Percentiles rank a stretch among this genome's conserved stretches.
These are phyloP conservation scores for Stylophora pistillata DNA, from an alignment of 64 coral and sea anemone genomes.

Conservation along the genomic window DNA sequence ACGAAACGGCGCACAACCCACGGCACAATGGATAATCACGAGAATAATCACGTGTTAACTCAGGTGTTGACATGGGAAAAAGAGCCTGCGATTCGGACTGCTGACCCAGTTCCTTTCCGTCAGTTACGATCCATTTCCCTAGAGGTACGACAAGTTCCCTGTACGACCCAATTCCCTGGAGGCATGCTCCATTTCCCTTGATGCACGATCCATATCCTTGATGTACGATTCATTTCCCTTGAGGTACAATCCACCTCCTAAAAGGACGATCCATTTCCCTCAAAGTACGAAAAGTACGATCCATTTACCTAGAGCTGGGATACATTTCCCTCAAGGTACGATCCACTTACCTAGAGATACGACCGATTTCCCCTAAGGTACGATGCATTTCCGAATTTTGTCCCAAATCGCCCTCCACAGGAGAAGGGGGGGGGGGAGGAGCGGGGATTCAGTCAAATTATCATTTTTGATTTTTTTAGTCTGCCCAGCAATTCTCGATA, in stretches of 20 bases:
- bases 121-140: no score
- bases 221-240: neutral
- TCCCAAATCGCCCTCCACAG: neutral
- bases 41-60: neutral
- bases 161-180: slow-evolving; percentile 1
- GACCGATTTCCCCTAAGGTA: neutral
- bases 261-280: neutral
- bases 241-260: neutral
- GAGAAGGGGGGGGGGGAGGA: no score
- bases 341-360: neutral
- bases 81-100: no score
- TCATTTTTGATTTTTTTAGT: no score
- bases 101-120: no score
- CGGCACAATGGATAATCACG: neutral
- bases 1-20: no score
- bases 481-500: no score
- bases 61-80: slow-evolving; percentile 1
- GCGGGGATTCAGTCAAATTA: no score
- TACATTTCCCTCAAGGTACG: neutral
- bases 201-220: no score
- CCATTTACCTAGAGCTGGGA: neutral
- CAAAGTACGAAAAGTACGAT: neutral
- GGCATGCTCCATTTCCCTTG: neutral
- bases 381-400: neutral
- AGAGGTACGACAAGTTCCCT: neutral